Percentiles rank a stretch among this genome's conserved stretches.
Conservation (phyloP, 2,113 vertebrate species). For the Percopsis transmontana region DNA sequence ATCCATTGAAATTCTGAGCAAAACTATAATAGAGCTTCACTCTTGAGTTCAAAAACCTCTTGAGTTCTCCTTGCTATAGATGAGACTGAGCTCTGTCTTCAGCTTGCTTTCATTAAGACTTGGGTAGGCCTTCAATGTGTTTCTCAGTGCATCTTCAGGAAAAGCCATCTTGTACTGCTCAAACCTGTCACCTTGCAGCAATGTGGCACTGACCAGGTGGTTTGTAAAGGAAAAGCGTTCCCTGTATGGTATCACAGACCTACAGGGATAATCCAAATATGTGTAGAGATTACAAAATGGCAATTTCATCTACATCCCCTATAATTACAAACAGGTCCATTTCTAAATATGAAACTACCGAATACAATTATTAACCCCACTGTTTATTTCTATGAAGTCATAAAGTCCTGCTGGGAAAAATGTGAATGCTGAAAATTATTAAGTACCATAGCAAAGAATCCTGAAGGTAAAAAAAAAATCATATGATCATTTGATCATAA, state of each 20-base stretch:
- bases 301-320: background rate
- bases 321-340: background rate
- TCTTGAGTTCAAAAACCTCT: no score
- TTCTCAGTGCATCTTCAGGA: constrained; percentile 32
- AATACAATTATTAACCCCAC: background rate
- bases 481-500: background rate
- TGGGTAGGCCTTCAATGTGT: constrained; percentile 32
- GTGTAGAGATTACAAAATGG: background rate
- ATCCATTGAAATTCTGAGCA: no score
- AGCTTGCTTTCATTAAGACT: constrained; percentile 16
- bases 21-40: no score
- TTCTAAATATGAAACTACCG: no score
- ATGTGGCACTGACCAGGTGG: constrained; percentile 21
- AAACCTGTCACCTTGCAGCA: constrained; percentile 37
- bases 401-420: background rate
- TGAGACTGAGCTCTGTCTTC: constrained; percentile 20
- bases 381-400: background rate
- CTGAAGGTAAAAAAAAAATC: background rate
- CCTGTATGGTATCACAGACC: constrained; percentile 1
- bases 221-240: constrained; percentile 5
- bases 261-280: background rate
- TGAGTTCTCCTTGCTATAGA: constrained; percentile 28
- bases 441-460: background rate
- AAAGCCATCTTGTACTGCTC: constrained; percentile 18
- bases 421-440: background rate